phyloP scores from a whole-genome alignment of 2,888 invertebrate species.

The Caenorhabditis sp. region DNA sequence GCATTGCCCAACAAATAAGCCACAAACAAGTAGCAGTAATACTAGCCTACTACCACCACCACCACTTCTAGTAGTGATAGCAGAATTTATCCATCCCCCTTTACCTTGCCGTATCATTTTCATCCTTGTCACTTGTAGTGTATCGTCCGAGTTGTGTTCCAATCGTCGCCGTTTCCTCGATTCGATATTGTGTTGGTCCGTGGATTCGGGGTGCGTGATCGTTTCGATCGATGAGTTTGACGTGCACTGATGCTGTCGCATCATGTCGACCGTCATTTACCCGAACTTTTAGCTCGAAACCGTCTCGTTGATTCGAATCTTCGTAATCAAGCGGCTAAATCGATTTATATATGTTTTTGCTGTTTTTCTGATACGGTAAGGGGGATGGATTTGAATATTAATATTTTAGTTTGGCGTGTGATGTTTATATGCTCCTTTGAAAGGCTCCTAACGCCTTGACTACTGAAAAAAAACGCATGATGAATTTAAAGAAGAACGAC shows the following conservation, averaged over 20 bases:
- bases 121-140: slow-evolving; percentile 93
- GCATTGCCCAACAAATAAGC: slow-evolving; percentile 3
- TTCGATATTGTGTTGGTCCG: slow-evolving; percentile 72
- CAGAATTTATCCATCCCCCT: slow-evolving; percentile 6
- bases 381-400: background rate
- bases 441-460: slow-evolving; percentile 5
- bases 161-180: slow-evolving; percentile 89
- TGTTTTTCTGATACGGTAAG: background rate
- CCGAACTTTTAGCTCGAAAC: slow-evolving; percentile 87
- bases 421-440: background rate
- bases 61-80: too few relatives aligned
- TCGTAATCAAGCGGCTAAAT: slow-evolving; percentile 87
- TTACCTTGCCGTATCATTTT: slow-evolving; percentile 77
- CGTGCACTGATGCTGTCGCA: slow-evolving; percentile 92
- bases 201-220: slow-evolving; percentile 80
- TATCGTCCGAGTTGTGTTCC: slow-evolving; percentile 91
- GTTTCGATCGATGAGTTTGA: slow-evolving; percentile 91
- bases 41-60: slow-evolving; percentile 4
- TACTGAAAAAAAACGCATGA: slow-evolving; percentile 24
- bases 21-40: slow-evolving; percentile 19
- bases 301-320: slow-evolving; percentile 88
- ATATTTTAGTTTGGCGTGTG: background rate
- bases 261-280: slow-evolving; percentile 89
- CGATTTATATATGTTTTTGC: background rate
- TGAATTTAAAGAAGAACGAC: slow-evolving; percentile 5